phyloP scores from a whole-genome alignment of 2,888 invertebrate genomes.

The Argyra leucocephala region DNA sequence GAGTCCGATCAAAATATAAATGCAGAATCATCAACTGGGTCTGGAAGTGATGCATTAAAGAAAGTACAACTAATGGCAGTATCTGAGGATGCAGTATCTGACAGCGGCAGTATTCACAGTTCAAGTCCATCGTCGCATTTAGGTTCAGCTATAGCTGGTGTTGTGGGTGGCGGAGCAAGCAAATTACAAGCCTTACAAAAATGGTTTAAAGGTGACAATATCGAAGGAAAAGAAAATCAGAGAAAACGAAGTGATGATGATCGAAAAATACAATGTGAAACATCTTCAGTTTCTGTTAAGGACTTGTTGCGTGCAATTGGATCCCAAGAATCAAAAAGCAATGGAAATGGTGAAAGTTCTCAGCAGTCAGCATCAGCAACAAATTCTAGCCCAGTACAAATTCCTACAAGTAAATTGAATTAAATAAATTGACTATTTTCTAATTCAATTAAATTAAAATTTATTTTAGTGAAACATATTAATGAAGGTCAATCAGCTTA shows the following conservation, averaged over 20 bases:
- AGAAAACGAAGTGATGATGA: slow-evolving; percentile 23
- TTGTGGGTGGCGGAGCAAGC: slow-evolving; percentile 43
- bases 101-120: slow-evolving; percentile 22
- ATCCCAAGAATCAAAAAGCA: slow-evolving; percentile 56
- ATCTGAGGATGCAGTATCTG: slow-evolving; percentile 17
- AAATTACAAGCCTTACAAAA: slow-evolving; percentile 43
- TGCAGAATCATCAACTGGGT: background rate
- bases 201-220: slow-evolving; percentile 42
- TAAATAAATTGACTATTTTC: background rate
- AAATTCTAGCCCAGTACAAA: slow-evolving; percentile 53
- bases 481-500: slow-evolving; percentile 18
- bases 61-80: slow-evolving; percentile 10
- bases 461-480: slow-evolving; percentile 18
- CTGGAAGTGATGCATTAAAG: slow-evolving; percentile 14
- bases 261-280: slow-evolving; percentile 38
- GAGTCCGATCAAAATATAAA: background rate
- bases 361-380: background rate
- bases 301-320: slow-evolving; percentile 65
- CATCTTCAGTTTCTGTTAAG: slow-evolving; percentile 51
- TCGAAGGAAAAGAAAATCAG: slow-evolving; percentile 30
- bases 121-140: slow-evolving; percentile 34
- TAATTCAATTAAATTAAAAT: background rate
- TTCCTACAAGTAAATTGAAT: slow-evolving; percentile 46
- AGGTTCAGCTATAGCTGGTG: slow-evolving; percentile 42
- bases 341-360: slow-evolving; percentile 50